These are phyloP conservation scores for Papilio protenor DNA, from an alignment of 2,888 invertebrate species.

Conservation along the genomic window DNA sequence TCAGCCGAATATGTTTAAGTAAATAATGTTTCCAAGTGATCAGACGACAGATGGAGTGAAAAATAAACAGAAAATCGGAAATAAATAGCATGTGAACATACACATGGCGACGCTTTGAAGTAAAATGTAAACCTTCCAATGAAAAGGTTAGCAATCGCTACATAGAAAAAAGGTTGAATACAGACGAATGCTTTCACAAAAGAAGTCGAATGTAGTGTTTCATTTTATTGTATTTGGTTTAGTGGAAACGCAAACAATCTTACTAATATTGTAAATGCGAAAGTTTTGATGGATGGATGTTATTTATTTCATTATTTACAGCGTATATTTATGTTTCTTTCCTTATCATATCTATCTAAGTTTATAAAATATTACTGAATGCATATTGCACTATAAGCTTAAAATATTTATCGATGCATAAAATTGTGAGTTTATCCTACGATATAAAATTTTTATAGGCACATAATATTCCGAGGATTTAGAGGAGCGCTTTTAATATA, in stretches of 20 bases:
- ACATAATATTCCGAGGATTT: constrained; percentile 17
- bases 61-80: constrained; percentile 68
- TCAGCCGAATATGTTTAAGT: constrained; percentile 58
- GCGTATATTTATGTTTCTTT: background rate
- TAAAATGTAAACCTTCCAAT: constrained; percentile 53
- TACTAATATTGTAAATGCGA: too few species aligned
- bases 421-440: constrained; percentile 28
- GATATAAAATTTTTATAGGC: constrained; percentile 15
- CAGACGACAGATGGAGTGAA: constrained; percentile 61
- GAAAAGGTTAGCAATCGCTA: constrained; percentile 49
- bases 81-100: constrained; percentile 65
- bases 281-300: too few species aligned
- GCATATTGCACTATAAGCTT: constrained; percentile 2
- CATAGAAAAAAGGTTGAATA: constrained; percentile 41
- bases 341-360: background rate
- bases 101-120: constrained; percentile 53
- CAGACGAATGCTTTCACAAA: constrained; percentile 33
- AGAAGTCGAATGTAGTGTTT: constrained; percentile 22
- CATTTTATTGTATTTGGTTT: constrained; percentile 9
- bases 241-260: background rate
- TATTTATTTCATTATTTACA: background rate
- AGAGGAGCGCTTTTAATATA: constrained; percentile 4
- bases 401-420: constrained; percentile 25
- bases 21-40: constrained; percentile 69
- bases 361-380: constrained; percentile 1